Conservation (phyloP, 2,113 vertebrate genomes). For the Rana temporaria region DNA sequence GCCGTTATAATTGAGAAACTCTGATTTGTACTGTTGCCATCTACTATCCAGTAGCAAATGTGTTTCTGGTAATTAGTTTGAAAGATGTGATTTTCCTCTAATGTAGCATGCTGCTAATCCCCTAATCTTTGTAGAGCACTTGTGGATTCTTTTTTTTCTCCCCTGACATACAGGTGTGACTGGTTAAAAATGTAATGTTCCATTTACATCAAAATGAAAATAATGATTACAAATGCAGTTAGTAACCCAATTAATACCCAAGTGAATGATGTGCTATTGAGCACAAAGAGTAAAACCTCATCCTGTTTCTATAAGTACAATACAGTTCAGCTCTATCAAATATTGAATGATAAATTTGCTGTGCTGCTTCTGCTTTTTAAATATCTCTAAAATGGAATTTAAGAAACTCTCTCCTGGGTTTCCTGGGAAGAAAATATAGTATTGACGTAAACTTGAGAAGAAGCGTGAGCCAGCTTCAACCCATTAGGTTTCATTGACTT, state of each 20-base stretch:
- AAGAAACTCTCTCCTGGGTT: slow-evolving; percentile 22
- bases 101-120: slow-evolving; percentile 38
- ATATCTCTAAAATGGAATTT: slow-evolving; percentile 11
- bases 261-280: background rate
- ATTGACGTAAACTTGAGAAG: background rate
- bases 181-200: slow-evolving; percentile 24
- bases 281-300: background rate
- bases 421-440: slow-evolving; percentile 13
- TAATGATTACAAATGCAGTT: slow-evolving; percentile 28
- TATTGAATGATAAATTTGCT: background rate
- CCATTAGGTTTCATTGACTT: slow-evolving; percentile 16
- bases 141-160: slow-evolving; percentile 31
- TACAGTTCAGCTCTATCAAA: background rate
- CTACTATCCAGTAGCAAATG: slow-evolving; percentile 31
- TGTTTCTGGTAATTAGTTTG: slow-evolving; percentile 46
- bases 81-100: slow-evolving; percentile 48
- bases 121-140: slow-evolving; percentile 45
- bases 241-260: slow-evolving; percentile 14
- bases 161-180: slow-evolving; percentile 39
- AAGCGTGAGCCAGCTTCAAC: background rate
- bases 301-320: background rate
- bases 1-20: slow-evolving; percentile 28
- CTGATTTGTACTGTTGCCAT: slow-evolving; percentile 35
- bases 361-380: background rate
- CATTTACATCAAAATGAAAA: slow-evolving; percentile 44